phyloP scores from a whole-genome alignment of 2,888 invertebrate species.

The Drosophila suboccidentalis region DNA sequence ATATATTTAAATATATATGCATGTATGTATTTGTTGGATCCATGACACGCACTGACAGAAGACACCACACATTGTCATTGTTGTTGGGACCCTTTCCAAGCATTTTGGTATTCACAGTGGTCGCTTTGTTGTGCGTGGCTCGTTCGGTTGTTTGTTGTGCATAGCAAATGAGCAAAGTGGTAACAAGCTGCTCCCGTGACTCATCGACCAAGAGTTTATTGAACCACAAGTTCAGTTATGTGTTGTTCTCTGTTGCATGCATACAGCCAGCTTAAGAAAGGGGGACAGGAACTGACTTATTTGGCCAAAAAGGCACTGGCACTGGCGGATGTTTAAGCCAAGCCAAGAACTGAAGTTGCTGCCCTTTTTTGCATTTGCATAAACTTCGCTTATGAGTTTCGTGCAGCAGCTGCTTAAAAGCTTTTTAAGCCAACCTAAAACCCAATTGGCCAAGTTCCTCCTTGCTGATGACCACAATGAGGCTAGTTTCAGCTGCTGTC shows the following conservation, averaged over 20 bases:
- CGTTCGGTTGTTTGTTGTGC: constrained; percentile 63
- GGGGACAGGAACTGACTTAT: constrained; percentile 60
- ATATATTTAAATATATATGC: constrained; percentile 13
- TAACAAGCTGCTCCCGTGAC: constrained; percentile 48
- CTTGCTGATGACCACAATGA: constrained; percentile 36
- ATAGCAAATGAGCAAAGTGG: constrained; percentile 68
- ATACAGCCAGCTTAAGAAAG: not conserved
- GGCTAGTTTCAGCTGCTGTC: constrained; percentile 20
- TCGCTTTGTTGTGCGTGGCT: constrained; percentile 70
- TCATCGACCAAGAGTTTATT: constrained; percentile 70
- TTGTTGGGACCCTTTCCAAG: constrained; percentile 25
- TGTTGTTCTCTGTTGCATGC: constrained; percentile 22
- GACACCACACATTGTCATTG: constrained; percentile 32
- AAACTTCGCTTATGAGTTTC: constrained; percentile 77
- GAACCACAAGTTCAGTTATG: constrained; percentile 55
- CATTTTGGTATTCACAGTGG: constrained; percentile 71
- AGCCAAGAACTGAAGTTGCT: not conserved
- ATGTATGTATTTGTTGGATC: constrained; percentile 18
- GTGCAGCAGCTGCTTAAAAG: constrained; percentile 70
- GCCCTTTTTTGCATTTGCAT: constrained; percentile 65
- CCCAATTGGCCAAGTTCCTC: constrained; percentile 53
- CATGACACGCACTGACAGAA: constrained; percentile 51
- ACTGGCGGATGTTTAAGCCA: constrained; percentile 16
- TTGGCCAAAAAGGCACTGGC: constrained; percentile 42
- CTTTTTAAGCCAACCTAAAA: constrained; percentile 58